Conservation (phyloP, 2,888 invertebrate species). For the Acanthosepion pharaonis region DNA sequence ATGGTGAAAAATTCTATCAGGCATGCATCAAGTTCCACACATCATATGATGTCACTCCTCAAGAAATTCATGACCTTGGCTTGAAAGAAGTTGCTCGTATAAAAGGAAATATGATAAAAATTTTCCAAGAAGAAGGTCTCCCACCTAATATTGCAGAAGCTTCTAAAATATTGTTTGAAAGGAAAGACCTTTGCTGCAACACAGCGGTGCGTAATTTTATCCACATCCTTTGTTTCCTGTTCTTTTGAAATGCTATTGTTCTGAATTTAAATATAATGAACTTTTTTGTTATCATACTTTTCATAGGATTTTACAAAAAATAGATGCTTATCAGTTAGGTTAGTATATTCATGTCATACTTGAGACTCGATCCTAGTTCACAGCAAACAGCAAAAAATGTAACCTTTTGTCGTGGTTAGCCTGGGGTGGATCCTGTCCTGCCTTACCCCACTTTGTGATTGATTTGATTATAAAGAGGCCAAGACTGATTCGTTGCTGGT, state of each 20-base stretch:
- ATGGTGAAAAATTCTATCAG: conserved; percentile 65
- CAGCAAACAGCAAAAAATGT: too few species aligned
- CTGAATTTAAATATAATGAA: background rate
- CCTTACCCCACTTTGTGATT: too few species aligned
- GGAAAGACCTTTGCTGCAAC: background rate
- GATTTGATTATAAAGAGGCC: too few species aligned
- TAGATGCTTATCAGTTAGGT: too few species aligned
- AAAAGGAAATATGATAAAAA: conserved; percentile 55
- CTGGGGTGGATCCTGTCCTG: too few species aligned
- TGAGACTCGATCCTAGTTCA: too few species aligned
- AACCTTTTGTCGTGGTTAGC: too few species aligned
- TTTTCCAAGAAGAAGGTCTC: conserved; percentile 54
- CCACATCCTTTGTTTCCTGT: background rate
- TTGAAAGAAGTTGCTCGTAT: conserved; percentile 69
- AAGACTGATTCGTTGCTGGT: too few species aligned
- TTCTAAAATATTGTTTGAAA: background rate
- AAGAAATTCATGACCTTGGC: conserved; percentile 70
- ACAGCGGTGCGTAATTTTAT: background rate
- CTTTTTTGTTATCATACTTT: background rate
- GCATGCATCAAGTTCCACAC: conserved; percentile 68
- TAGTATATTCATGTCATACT: too few species aligned
- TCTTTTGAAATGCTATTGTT: background rate
- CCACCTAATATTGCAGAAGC: conserved; percentile 36
- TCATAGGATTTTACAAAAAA: too few species aligned
- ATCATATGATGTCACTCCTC: conserved; percentile 61